A percentile compares a stretch with the other conserved stretches of the same genome.
phyloP scores from a whole-genome alignment of 1,140 invertebrate species.

The Ceratina japonica region DNA sequence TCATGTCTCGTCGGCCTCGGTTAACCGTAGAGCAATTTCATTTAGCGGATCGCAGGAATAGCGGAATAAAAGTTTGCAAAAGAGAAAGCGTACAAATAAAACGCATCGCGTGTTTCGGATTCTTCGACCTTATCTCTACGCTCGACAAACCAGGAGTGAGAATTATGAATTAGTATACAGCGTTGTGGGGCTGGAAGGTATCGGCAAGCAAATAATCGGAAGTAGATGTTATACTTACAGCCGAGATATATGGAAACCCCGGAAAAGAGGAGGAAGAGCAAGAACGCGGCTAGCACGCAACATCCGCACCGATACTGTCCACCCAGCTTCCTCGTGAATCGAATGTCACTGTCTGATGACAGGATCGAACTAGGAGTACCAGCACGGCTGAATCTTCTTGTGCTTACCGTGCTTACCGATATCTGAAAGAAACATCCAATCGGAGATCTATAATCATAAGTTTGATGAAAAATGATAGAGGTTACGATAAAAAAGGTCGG shows the following conservation, averaged over 20 bases:
- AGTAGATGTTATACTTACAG: slow-evolving; percentile 84
- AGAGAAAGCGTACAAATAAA: slow-evolving; percentile 45
- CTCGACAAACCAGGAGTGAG: no score
- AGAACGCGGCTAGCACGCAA: slow-evolving; percentile 89
- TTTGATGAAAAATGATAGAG: neutral
- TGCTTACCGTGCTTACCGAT: slow-evolving; percentile 78
- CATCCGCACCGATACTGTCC: slow-evolving; percentile 90
- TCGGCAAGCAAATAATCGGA: neutral
- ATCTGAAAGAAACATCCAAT: slow-evolving; percentile 64
- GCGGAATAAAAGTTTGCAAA: slow-evolving; percentile 6
- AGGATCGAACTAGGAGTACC: slow-evolving; percentile 87
- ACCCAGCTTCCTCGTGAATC: slow-evolving; percentile 90
- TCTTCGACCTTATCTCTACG: neutral
- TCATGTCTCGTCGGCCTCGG: slow-evolving; percentile 48
- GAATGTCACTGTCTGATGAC: slow-evolving; percentile 90
- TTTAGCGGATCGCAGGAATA: slow-evolving; percentile 14
- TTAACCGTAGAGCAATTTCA: slow-evolving; percentile 54
- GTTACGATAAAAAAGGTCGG: slow-evolving; percentile 35
- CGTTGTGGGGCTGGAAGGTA: no score
- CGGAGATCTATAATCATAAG: neutral
- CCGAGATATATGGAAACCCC: slow-evolving; percentile 91
- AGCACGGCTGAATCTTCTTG: slow-evolving; percentile 78
- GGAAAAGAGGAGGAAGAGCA: slow-evolving; percentile 89
- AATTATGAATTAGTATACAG: no score
- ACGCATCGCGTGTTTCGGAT: neutral